A percentile compares a stretch with the other conserved stretches of the same genome.
Evolutionary conservation across 2,888 invertebrate genomes (phyloP).

Genomic region (Euzophera pinguis): DNA sequence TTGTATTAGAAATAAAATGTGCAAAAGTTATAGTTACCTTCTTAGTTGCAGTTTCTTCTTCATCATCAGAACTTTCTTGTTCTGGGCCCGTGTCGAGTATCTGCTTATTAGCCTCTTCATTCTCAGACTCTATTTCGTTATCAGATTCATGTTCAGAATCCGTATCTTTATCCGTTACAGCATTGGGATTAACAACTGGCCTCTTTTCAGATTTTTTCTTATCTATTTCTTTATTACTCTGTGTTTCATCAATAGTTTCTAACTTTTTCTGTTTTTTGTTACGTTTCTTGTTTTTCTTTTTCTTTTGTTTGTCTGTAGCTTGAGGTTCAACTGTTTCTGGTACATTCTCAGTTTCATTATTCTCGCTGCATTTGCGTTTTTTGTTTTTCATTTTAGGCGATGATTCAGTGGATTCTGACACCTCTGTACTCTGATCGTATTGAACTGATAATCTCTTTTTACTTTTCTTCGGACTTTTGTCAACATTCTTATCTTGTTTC

Average conservation of each 20-base stretch:
- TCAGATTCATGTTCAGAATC: conserved; percentile 74
- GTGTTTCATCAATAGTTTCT: background rate
- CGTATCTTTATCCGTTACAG: conserved; percentile 63
- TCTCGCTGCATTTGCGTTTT: conserved; percentile 11
- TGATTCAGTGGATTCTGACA: conserved; percentile 21
- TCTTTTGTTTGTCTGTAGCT: background rate
- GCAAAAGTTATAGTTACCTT: conserved; percentile 7
- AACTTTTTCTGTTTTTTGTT: conserved; percentile 13
- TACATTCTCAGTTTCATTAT: conserved; percentile 7
- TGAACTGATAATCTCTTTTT: conserved; percentile 25
- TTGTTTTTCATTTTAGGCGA: conserved; percentile 22
- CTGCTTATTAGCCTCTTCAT: conserved; percentile 55
- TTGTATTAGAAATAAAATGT: no score
- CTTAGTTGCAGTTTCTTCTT: conserved; percentile 31
- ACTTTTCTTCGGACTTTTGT: conserved; percentile 17
- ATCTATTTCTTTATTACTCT: background rate
- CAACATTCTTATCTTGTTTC: conserved; percentile 6
- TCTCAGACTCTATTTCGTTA: conserved; percentile 65
- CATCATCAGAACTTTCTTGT: conserved; percentile 55
- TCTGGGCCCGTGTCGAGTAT: conserved; percentile 39
- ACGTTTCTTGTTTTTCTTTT: conserved; percentile 1
- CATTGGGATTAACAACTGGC: conserved; percentile 56
- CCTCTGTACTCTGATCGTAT: conserved; percentile 16
- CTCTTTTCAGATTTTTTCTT: conserved; percentile 21
- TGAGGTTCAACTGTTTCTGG: conserved; percentile 1